These are phyloP conservation scores for Heliconius ismenius DNA, from an alignment of 2,888 invertebrate genomes.

Conservation along the genomic window DNA sequence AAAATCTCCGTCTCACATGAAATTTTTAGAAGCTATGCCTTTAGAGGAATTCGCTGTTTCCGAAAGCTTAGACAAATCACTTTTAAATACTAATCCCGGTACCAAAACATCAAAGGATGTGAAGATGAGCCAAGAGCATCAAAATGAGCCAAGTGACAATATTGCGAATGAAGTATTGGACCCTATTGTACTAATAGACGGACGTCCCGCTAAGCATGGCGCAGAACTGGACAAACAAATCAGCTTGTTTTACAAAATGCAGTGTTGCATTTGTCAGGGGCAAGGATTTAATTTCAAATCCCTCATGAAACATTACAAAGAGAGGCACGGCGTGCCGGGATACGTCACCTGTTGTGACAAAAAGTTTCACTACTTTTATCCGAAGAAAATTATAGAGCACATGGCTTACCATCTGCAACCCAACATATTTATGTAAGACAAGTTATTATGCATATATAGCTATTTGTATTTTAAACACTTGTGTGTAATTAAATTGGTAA, in stretches of 20 bases:
- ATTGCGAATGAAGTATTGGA: slow-evolving; percentile 59
- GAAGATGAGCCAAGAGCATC: slow-evolving; percentile 41
- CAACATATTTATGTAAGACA: slow-evolving; percentile 74
- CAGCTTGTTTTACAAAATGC: slow-evolving; percentile 77
- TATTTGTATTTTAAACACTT: background rate
- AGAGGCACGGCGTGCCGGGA: slow-evolving; percentile 76
- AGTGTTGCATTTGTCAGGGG: slow-evolving; percentile 76
- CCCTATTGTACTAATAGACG: slow-evolving; percentile 67
- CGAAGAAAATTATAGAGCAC: slow-evolving; percentile 77
- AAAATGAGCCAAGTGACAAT: slow-evolving; percentile 44
- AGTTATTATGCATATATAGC: background rate
- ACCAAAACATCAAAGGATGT: slow-evolving; percentile 44
- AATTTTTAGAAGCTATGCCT: slow-evolving; percentile 71
- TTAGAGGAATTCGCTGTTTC: slow-evolving; percentile 70
- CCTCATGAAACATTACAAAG: slow-evolving; percentile 76
- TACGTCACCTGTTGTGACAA: slow-evolving; percentile 76
- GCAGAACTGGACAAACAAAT: slow-evolving; percentile 72
- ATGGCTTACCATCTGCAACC: slow-evolving; percentile 77
- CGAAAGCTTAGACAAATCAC: slow-evolving; percentile 65
- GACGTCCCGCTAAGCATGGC: slow-evolving; percentile 72
- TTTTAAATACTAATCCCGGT: slow-evolving; percentile 52
- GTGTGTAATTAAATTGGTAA: slow-evolving; percentile 2
- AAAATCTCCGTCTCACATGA: slow-evolving; percentile 63
- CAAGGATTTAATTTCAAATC: slow-evolving; percentile 72
- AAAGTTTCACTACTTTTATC: slow-evolving; percentile 77